A percentile compares a stretch with the other conserved stretches of the same genome.
These are phyloP conservation scores for Himalopsyche anomala DNA, from an alignment of 2,888 invertebrate genomes.

Conservation along the genomic window DNA sequence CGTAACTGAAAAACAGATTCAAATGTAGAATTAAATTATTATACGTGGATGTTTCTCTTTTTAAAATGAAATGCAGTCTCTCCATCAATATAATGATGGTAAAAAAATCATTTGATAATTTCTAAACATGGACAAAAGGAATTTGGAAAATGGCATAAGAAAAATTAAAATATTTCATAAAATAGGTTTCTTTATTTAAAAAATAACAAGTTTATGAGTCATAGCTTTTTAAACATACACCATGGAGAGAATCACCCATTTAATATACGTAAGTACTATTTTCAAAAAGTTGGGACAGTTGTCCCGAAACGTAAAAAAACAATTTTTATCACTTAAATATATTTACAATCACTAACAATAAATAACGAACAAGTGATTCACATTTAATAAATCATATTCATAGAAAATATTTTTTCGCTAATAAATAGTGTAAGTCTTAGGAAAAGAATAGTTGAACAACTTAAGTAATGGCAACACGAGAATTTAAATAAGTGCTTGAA, in stretches of 20 bases:
- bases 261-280: background rate
- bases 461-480: constrained; percentile 22
- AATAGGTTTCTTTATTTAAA: constrained; percentile 22
- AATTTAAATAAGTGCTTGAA: background rate
- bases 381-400: background rate
- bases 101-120: no score
- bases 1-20: no score
- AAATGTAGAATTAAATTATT: no score
- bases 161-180: background rate
- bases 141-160: no score
- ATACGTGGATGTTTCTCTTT: no score
- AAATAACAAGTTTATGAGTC: background rate
- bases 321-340: background rate
- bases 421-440: constrained; percentile 14
- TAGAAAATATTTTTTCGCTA: background rate
- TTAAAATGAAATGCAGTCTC: no score
- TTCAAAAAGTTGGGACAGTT: background rate
- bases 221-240: constrained; percentile 21
- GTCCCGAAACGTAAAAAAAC: background rate
- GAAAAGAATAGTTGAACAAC: constrained; percentile 5
- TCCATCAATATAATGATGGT: no score
- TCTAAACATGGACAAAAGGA: no score
- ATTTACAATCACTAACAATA: constrained; percentile 31
- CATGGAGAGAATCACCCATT: background rate
- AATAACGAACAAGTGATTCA: constrained; percentile 28